Evolutionary conservation across 2,113 vertebrate species (phyloP), one percentile per base, ranked within the genome.

Genomic region (Corydoras sp.): DNA sequence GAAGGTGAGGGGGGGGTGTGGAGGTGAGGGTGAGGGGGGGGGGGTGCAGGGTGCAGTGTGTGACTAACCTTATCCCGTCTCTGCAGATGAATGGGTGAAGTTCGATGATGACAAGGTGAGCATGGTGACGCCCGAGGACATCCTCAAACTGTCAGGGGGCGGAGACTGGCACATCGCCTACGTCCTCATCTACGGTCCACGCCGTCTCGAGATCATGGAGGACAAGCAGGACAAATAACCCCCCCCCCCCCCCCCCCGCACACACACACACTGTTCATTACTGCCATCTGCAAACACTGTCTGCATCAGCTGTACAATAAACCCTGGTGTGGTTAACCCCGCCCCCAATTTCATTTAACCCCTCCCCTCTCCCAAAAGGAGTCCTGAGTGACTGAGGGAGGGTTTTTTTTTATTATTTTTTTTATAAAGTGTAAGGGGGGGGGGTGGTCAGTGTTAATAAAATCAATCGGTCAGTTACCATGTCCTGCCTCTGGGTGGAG

Each of bases 161-260:
- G 97, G 97, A 71, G 97, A 99, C 87, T 99, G 97, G 97, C 97
- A 99, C 79, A 99, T 99, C 89, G 97, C 97, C 15, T 99, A 99
- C 5, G 96, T 99, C 82, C 89, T 99, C 76, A 91, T 99, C 63
- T 99, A 99, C 0, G 96, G 97, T 31, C 96, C 97, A 10, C 93
- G 97, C 67, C 88, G 94, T 80, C 89, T 98, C 68, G 95, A 98
- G 86, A 81, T 92, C 29, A 78, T 90, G 58, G 91, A 93, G 86
- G 90, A 91, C 10, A 90, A 92, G 69, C 90, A 93, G 78, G 87
- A 90, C 81, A 91, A 89, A 85, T 80, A 78, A 61, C 49, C 65
- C 62, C 69, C 78, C 69, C 89, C 76, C 81, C 79, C 61, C n/a
- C n/a, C n/a, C n/a, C n/a, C 76, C 73, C 62, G 51, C 49, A 82